Base-by-base conservation (phyloP, 2,888 invertebrate species). In the Microctonus aethiopoides region DNA sequence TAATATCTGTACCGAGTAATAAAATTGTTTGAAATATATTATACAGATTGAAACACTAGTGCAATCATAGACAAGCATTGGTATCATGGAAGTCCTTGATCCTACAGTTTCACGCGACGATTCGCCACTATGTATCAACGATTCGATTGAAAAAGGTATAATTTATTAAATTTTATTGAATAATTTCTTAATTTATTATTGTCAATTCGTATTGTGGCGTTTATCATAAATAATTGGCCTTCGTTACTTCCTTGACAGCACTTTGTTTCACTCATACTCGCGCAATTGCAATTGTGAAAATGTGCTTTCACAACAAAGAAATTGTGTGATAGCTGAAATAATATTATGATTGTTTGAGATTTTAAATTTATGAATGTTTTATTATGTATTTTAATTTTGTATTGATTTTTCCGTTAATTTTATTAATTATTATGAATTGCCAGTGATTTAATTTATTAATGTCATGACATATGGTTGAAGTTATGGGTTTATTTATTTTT, bases 41-140 rank as follows among this genome's bases (percentile, higher is more conserved):
- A n/a, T n/a, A 24, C n/a, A 63, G 22, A 39, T 51, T 16, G 16
- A 4, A 16, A 16, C 6, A 6, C 16, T 46, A 1, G n/a, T 36
- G n/a, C n/a, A 24, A 67, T 16, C 51, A 36, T 36, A 46, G 20
- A 41, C 65, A n/a, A n/a, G n/a, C n/a, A n/a, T n/a, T n/a, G n/a
- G 16, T 41, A 70, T 36, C 59, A 82, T 86, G 85, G 85, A 85
- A 76, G 81, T 86, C n/a, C 71, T 86, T 51, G 85, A 86, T 78
- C 83, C 86, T 10, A 84, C 81, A 60, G 75, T 84, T 32, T 79
- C 82, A 3, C 81, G 83, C 65, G 86, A 86, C 70, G 84, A 86
- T 74, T 83, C 81, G 64, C 85, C 85, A 60, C 76, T 85, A 6
- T 83, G 81, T 67, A 67, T 84, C 70, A 84, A 86, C 71, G 85